A percentile compares a stretch with the other conserved stretches of the same genome.
These are phyloP conservation scores for Phaethon lepturus DNA, from an alignment of 2,113 vertebrate genomes.

Conservation along the genomic window DNA sequence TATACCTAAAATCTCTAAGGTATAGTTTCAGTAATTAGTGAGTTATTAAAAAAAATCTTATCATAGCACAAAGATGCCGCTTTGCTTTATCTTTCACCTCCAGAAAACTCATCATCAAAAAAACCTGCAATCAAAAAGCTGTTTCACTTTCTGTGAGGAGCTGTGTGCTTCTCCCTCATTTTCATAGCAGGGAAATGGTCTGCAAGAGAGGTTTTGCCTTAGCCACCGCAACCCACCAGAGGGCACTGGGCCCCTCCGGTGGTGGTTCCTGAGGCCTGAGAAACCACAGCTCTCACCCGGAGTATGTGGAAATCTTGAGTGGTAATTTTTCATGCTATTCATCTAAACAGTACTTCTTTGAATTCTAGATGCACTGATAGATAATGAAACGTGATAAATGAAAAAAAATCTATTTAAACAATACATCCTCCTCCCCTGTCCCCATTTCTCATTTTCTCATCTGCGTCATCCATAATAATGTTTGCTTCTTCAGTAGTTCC, in stretches of 20 bases:
- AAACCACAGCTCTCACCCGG: neutral
- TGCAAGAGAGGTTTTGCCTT: neutral
- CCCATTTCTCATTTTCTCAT: neutral
- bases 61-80: fast-evolving
- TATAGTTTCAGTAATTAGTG: neutral
- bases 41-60: fast-evolving
- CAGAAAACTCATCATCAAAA: fast-evolving
- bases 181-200: neutral
- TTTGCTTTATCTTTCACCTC: neutral
- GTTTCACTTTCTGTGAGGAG: neutral
- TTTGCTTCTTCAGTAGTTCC: neutral
- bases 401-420: neutral
- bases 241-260: neutral
- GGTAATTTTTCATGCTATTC: neutral
- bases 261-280: neutral
- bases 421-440: neutral
- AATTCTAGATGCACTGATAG: fast-evolving
- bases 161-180: too few species aligned
- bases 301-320: neutral
- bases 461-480: neutral
- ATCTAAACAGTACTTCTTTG: neutral
- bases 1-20: fast-evolving
- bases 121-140: neutral
- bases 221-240: neutral
- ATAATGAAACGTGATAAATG: fast-evolving